phyloP scores from a whole-genome alignment of 1,140 invertebrate species.

The Agrypnia vestita region DNA sequence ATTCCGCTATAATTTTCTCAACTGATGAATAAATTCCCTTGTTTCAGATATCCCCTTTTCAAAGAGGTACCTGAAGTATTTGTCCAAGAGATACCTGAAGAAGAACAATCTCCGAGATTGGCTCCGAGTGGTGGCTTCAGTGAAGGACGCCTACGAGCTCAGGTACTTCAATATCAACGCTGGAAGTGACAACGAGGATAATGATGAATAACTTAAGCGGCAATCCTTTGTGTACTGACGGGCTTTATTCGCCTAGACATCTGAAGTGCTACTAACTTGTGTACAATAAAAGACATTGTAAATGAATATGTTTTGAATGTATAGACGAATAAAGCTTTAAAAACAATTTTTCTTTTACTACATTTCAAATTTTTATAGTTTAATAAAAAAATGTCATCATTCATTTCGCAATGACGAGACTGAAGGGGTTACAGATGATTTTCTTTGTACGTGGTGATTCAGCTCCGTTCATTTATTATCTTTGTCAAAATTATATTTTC shows the following conservation, averaged over 20 bases:
- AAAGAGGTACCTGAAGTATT: conserved; percentile 98
- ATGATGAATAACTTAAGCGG: conserved; percentile 75
- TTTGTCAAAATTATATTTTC: too few relatives aligned
- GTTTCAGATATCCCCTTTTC: conserved; percentile 91
- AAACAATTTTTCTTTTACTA: conserved; percentile 36
- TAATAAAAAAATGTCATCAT: too few relatives aligned
- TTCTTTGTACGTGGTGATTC: too few relatives aligned
- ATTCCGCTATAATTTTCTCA: too few relatives aligned
- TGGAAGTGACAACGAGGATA: conserved; percentile 96
- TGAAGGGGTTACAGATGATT: too few relatives aligned
- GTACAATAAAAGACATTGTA: conserved; percentile 37
- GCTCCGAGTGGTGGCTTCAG: conserved; percentile 97
- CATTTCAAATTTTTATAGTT: too few relatives aligned
- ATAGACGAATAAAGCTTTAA: conserved; percentile 47
- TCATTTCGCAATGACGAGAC: too few relatives aligned
- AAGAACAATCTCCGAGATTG: conserved; percentile 99
- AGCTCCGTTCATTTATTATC: too few relatives aligned
- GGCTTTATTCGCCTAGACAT: conserved; percentile 41
- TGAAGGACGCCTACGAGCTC: conserved; percentile 97
- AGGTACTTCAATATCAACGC: conserved; percentile 99
- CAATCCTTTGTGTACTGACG: not conserved
- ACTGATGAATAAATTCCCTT: conserved; percentile 8
- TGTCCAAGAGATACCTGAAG: conserved; percentile 99
- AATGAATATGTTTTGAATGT: conserved; percentile 40
- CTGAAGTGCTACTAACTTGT: not conserved